phyloP scores from a whole-genome alignment of 2,797 vertebrate genomes.

The Natrix natrix region DNA sequence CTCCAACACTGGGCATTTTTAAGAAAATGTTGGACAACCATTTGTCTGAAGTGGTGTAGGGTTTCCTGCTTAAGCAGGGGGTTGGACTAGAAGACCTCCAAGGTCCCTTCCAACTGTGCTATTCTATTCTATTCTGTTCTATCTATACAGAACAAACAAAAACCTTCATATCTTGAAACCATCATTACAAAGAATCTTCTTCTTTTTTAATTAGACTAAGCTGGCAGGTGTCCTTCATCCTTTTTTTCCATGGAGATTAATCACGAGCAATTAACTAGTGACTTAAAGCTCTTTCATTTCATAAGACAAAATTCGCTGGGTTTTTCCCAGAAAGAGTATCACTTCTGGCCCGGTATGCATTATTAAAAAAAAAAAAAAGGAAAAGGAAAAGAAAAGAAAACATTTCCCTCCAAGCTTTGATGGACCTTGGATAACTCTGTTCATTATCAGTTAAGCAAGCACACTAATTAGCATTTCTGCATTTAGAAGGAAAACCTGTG shows the following conservation, averaged over 20 bases:
- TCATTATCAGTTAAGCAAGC: conserved; percentile 13
- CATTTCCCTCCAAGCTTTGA: conserved; percentile 7
- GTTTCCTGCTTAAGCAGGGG: too few species aligned
- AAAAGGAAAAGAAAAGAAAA: background rate
- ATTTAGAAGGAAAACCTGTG: conserved; percentile 44
- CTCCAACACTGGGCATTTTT: too few species aligned
- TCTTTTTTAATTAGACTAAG: background rate
- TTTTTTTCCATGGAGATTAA: conserved; percentile 14
- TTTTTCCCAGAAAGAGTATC: background rate
- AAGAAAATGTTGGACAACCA: too few species aligned
- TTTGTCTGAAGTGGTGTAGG: too few species aligned
- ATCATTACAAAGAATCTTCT: background rate
- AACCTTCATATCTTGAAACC: background rate
- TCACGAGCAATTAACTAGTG: conserved; percentile 20
- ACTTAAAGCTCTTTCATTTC: background rate
- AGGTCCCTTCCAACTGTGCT: too few species aligned
- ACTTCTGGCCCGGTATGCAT: background rate
- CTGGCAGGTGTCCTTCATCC: background rate
- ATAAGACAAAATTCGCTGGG: conserved; percentile 9
- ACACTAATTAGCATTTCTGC: conserved; percentile 36
- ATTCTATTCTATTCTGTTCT: too few species aligned
- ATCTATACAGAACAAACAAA: background rate
- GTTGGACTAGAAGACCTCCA: too few species aligned
- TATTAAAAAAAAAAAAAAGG: background rate
- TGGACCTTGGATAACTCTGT: conserved; percentile 2